Evolutionary conservation across 2,888 invertebrate species (phyloP), one percentile per base, ranked within the genome.

Genomic region (Allacma fusca): DNA sequence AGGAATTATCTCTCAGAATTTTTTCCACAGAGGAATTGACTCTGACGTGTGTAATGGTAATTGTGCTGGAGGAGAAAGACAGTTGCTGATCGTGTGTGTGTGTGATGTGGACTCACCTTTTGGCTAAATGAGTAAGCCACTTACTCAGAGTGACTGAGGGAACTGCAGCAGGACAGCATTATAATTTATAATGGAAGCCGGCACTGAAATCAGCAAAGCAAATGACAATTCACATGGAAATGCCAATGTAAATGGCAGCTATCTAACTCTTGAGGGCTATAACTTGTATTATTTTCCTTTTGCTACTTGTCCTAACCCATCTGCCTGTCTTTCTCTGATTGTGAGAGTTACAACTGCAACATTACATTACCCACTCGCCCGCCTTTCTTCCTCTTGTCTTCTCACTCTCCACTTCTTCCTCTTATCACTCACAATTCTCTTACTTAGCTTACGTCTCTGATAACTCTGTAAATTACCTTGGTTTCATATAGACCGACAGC

Each of bases 151-250:
- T 65, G 26, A 13, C 16, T n/a, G 9, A 9, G 7, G 50, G 5
- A 50, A n/a, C n/a, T n/a, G 16, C 50, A 1, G 16, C 50, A 1
- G 16, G 50, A 50, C 65, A 2, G 29, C 65, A 28, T 65, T 65
- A 65, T 65, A 65, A 65, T 65, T 65, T 65, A 26, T 65, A 65
- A 65, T 65, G 65, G 65, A 65, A 65, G 65, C 65, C 65, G 65
- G 65, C 65, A 26, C 13, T 1, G 65, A 28, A 65, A 65, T 65
- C 26, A 65, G 65, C 26, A 26, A 65, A 65, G 65, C 65, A 65
- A 65, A 65, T 65, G 65, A 26, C 65, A 65, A 65, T 65, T 65
- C 26, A 26, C n/a, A 29, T 28, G 23, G 7, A 65, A 65, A 65
- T 65, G 29, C 65, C 28, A 65, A 65, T 65, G 65, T 65, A 19